Evolutionary conservation across 2,113 vertebrate genomes (phyloP).

Genomic region (Thermophis baileyi): DNA sequence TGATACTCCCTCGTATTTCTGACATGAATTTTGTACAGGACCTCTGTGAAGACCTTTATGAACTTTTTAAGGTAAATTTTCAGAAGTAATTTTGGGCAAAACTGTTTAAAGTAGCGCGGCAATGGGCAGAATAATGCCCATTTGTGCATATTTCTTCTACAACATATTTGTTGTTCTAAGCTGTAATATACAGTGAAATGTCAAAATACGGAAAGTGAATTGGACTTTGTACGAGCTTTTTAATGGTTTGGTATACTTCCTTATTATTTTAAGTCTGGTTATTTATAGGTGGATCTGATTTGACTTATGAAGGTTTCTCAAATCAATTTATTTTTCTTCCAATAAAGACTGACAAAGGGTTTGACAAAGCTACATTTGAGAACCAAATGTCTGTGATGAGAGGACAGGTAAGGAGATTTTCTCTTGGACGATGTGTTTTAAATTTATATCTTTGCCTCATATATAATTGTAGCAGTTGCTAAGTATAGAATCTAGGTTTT

Average conservation of each 20-base stretch:
- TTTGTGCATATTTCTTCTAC: not conserved
- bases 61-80: slow-evolving; percentile 88
- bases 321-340: slow-evolving; percentile 24
- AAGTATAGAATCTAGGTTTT: not conserved
- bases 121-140: no score
- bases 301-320: not conserved
- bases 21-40: slow-evolving; percentile 99
- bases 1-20: slow-evolving; percentile 87
- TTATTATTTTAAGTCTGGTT: not conserved
- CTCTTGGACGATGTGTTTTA: not conserved
- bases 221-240: not conserved
- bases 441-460: not conserved
- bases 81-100: not conserved
- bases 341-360: slow-evolving; percentile 87
- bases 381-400: slow-evolving; percentile 98
- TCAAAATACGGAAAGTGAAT: not conserved
- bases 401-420: slow-evolving; percentile 84
- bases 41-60: slow-evolving; percentile 95
- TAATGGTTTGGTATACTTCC: not conserved
- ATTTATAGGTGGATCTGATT: not conserved
- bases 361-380: slow-evolving; percentile 94
- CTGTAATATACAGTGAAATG: not conserved
- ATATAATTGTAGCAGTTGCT: not conserved
- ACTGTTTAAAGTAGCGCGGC: not conserved
- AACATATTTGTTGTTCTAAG: not conserved